Percentiles rank a stretch among this genome's conserved stretches.
phyloP scores from a whole-genome alignment of 2,888 invertebrate genomes.

The Eumacrocentrus americanus region DNA sequence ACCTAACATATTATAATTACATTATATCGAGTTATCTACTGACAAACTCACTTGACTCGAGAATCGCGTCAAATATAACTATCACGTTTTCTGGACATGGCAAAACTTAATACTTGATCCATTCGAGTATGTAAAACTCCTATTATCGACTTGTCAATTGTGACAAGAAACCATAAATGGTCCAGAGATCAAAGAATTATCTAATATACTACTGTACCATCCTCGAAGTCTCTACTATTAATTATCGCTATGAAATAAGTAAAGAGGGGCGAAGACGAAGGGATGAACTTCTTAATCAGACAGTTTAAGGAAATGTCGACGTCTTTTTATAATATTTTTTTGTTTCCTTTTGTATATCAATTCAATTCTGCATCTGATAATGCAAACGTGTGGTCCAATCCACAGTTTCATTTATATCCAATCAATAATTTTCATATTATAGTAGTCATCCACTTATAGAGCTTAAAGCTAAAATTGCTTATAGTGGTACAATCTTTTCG shows the following conservation, averaged over 20 bases:
- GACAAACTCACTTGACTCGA: conserved; percentile 18
- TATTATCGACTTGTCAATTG: no score
- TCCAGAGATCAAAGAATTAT: conserved; percentile 46
- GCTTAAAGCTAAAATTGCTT: conserved; percentile 30
- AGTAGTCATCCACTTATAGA: neutral
- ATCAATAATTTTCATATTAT: neutral
- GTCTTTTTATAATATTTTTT: no score
- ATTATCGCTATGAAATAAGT: conserved; percentile 23
- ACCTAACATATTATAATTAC: conserved; percentile 29
- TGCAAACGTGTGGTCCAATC: neutral
- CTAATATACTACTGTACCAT: neutral
- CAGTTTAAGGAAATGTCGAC: no score
- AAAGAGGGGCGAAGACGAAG: conserved; percentile 14
- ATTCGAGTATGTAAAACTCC: conserved; percentile 16
- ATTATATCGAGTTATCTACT: conserved; percentile 15
- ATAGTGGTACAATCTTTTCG: conserved; percentile 53
- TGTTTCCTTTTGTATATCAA: no score
- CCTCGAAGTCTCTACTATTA: conserved; percentile 8
- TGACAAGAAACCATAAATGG: conserved; percentile 29
- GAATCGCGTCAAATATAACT: neutral
- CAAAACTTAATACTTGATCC: conserved; percentile 20
- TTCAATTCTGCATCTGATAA: no score
- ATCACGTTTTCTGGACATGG: conserved; percentile 22
- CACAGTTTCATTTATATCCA: neutral
- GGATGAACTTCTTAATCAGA: no score